Evolutionary conservation across 2,113 vertebrate genomes (phyloP).

Genomic region (Phrynocephalus versicolor): DNA sequence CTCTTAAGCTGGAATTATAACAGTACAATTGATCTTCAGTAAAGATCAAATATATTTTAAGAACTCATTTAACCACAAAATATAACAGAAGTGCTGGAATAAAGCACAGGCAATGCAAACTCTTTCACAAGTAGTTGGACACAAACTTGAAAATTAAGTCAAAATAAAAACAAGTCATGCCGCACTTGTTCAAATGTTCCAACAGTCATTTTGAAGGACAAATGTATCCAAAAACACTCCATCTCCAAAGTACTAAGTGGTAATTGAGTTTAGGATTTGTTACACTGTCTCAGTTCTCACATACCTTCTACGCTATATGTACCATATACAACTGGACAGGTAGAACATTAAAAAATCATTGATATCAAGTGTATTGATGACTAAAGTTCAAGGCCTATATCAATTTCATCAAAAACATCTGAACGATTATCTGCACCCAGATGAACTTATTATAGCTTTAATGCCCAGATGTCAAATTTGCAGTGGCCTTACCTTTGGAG

Average conservation of each 20-base stretch:
- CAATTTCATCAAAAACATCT: not conserved
- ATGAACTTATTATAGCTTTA: not conserved
- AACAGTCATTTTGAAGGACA: not conserved
- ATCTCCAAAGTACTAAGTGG: not conserved
- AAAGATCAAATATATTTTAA: conserved; percentile 7
- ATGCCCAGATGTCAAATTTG: not conserved
- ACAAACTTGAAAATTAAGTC: not conserved
- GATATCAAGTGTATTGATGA: not conserved
- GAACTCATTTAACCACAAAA: not conserved
- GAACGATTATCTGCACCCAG: not conserved
- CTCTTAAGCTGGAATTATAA: conserved; percentile 73
- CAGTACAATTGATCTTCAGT: not conserved
- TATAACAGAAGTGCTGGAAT: not conserved
- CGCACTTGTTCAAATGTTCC: not conserved
- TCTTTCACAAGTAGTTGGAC: not conserved
- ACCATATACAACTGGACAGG: not conserved
- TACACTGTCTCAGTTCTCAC: not conserved
- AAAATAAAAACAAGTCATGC: not conserved
- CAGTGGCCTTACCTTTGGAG: not conserved
- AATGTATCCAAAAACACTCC: too few species aligned
- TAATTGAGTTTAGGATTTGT: not conserved
- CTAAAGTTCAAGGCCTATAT: not conserved
- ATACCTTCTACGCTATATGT: not conserved
- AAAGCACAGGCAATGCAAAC: not conserved
- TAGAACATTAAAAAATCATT: not conserved